Percentiles rank a stretch among this genome's conserved stretches.
phyloP scores from a whole-genome alignment of 2,113 vertebrate species.

The Phylloscopus whistleri region DNA sequence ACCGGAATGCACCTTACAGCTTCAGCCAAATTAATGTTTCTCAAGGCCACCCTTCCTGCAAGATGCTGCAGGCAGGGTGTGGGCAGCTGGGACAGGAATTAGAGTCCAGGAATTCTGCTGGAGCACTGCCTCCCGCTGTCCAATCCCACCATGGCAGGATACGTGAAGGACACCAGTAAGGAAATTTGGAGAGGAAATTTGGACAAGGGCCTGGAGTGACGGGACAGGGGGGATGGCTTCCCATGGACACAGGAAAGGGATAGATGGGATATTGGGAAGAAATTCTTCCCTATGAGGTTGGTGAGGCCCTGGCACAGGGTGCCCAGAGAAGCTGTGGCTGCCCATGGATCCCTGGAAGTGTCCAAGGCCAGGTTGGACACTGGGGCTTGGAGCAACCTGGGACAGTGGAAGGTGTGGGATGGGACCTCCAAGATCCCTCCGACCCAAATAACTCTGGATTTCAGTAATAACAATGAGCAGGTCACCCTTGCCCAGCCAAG shows the following conservation, averaged over 20 bases:
- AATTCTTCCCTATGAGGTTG: background rate
- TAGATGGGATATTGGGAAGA: background rate
- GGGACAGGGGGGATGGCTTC: background rate
- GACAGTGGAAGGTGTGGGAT: background rate
- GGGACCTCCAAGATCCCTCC: background rate
- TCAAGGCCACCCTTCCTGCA: background rate
- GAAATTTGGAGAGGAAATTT: background rate
- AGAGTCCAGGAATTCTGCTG: background rate
- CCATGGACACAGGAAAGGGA: background rate
- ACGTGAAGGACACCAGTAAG: background rate
- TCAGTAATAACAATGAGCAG: background rate
- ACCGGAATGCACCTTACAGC: background rate
- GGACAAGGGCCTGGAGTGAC: background rate
- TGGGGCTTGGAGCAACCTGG: background rate
- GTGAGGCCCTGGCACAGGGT: background rate
- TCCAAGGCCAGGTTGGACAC: rapidly evolving
- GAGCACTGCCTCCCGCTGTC: background rate
- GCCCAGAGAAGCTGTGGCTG: background rate
- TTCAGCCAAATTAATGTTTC: background rate
- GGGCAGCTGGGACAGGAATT: background rate
- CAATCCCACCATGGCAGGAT: background rate
- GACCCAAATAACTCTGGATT: background rate
- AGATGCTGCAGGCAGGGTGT: background rate
- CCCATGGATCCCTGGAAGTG: background rate
- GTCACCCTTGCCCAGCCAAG: background rate